Percentiles rank a stretch among this genome's conserved stretches.
These are phyloP conservation scores for Pogonomyrmex californicus DNA, from an alignment of 1,140 invertebrate genomes.

Conservation along the genomic window DNA sequence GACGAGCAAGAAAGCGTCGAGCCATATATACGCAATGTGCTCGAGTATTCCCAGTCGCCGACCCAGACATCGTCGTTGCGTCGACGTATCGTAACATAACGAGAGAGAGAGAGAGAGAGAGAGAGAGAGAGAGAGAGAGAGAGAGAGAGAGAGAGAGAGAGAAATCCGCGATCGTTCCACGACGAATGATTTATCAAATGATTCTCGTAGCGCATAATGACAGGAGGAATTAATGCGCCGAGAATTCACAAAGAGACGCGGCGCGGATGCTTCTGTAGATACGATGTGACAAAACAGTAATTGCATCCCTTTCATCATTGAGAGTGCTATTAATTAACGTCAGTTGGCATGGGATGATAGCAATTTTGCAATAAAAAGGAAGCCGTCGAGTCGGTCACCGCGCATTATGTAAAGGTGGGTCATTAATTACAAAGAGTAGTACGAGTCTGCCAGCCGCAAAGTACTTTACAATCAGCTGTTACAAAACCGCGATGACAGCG, in stretches of 20 bases:
- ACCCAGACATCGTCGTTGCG: neutral
- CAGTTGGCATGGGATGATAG: conserved; percentile 37
- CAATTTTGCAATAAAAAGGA: conserved; percentile 47
- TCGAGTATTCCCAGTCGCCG: conserved; percentile 19
- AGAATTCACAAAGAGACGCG: conserved; percentile 10
- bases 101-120: too few species aligned
- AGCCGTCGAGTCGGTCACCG: conserved; percentile 39
- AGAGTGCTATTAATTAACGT: conserved; percentile 59
- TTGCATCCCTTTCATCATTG: conserved; percentile 52
- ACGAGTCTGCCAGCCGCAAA: conserved; percentile 34
- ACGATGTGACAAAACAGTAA: conserved; percentile 59
- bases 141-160: neutral
- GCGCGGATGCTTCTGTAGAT: conserved; percentile 15
- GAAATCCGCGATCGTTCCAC: conserved; percentile 27
- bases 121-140: too few species aligned
- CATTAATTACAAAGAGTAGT: conserved; percentile 55
- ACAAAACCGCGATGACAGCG: conserved; percentile 50
- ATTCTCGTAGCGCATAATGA: conserved; percentile 44
- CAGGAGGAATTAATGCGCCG: conserved; percentile 35
- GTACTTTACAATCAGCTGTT: conserved; percentile 62
- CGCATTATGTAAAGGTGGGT: conserved; percentile 46
- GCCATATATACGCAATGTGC: conserved; percentile 70
- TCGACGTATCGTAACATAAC: conserved; percentile 2
- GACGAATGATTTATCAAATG: conserved; percentile 55
- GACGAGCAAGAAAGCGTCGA: conserved; percentile 78